These are phyloP conservation scores for Holothuria leucospilota DNA, from an alignment of 53 echinoderm and acorn worm species.

Conservation along the genomic window DNA sequence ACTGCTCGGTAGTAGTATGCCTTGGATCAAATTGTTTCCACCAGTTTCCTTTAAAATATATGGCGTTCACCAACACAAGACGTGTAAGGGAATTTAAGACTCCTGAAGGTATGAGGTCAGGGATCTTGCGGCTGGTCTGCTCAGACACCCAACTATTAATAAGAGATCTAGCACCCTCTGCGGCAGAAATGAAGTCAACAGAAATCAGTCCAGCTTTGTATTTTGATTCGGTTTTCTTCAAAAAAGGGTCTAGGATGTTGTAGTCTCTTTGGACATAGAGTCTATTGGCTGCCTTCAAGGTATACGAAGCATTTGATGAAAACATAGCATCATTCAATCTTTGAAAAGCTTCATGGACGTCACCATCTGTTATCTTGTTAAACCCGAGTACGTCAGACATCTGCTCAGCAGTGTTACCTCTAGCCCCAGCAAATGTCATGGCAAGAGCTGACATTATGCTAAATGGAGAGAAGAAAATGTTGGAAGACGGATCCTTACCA, in stretches of 20 bases:
- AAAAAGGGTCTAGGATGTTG: conserved; percentile 58
- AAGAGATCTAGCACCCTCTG: conserved; percentile 51
- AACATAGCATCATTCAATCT: conserved; percentile 61
- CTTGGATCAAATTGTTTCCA: conserved; percentile 46
- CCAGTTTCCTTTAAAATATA: conserved; percentile 95
- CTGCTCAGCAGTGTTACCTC: conserved; percentile 78
- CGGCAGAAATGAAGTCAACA: conserved; percentile 33
- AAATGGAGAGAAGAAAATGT: conserved; percentile 77
- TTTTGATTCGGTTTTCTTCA: conserved; percentile 37
- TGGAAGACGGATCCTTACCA: conserved; percentile 11
- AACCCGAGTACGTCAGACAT: conserved; percentile 73
- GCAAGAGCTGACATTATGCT: conserved; percentile 78
- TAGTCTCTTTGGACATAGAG: conserved; percentile 70
- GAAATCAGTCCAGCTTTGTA: conserved; percentile 52
- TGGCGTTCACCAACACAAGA: conserved; percentile 85
- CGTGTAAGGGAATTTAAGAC: conserved; percentile 62
- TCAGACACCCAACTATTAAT: conserved; percentile 92
- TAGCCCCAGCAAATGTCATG: conserved; percentile 82
- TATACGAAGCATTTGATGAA: conserved; percentile 31
- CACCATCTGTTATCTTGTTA: conserved; percentile 38
- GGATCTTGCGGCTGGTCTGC: conserved; percentile 77
- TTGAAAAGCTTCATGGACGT: conserved; percentile 67
- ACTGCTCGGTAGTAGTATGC: conserved; percentile 46
- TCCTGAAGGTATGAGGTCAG: conserved; percentile 67
- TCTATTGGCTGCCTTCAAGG: conserved; percentile 68